Evolutionary conservation across 2,797 vertebrate genomes (phyloP).

Genomic region (Eulemur rubriventer): DNA sequence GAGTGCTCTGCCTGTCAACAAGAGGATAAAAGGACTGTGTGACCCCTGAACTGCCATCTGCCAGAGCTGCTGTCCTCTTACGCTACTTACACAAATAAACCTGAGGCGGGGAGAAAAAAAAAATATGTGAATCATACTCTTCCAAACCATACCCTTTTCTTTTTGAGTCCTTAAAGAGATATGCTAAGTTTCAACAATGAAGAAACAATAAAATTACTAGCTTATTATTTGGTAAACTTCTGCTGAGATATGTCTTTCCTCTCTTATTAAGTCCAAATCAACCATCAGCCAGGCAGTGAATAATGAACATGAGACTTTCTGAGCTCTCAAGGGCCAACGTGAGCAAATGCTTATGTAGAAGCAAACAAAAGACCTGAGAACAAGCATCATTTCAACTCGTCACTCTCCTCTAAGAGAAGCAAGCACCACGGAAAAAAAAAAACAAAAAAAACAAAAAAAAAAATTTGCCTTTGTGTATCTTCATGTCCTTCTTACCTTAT

Average conservation of each 20-base stretch:
- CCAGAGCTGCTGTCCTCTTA: background rate
- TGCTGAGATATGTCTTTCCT: background rate
- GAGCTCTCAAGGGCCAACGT: background rate
- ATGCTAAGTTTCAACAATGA: background rate
- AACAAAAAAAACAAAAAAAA: no score
- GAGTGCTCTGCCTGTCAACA: background rate
- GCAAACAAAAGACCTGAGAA: background rate
- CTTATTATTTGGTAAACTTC: background rate
- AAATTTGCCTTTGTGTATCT: background rate
- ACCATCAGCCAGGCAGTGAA: background rate
- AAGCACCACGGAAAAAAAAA: background rate
- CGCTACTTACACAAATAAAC: background rate
- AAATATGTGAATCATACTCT: background rate
- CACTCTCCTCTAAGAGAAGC: background rate
- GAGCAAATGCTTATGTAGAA: background rate
- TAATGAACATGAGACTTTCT: background rate
- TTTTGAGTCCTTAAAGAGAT: background rate
- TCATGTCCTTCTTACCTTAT: background rate
- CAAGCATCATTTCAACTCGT: background rate
- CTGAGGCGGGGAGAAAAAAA: background rate
- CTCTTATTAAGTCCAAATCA: background rate
- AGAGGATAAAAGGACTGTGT: no score
- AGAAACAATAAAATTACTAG: background rate
- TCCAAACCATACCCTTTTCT: background rate
- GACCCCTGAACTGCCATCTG: accelerated